Base-by-base conservation (phyloP, 2,113 vertebrate genomes). In the Andinoacara biseriatus region DNA sequence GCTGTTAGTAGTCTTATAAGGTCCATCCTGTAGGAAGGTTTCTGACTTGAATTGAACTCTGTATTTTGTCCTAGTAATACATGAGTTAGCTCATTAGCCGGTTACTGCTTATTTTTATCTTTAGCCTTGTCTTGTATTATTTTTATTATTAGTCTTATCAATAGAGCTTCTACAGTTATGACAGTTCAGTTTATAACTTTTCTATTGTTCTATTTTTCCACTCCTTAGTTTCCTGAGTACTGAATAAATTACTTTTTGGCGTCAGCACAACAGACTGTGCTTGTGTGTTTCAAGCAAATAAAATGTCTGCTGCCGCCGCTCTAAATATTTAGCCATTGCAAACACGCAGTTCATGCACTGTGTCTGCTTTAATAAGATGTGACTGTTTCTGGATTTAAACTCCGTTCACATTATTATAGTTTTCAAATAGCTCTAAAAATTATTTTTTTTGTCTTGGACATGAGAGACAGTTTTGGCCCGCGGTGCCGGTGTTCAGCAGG, bases 291-390 rank as follows among this genome's bases (percentile, higher is more conserved):
- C 82, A 78, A 80, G 83, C 87, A 87, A 88, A 92, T 91, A 89
- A 90, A 90, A 88, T 62, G 59, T 84, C 78, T 77, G 72, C 85
- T 87, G 90, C 85, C 75, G 84, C 87, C 82, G 88, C 80, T 92
- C 89, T 91, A 88, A 89, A 91, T 93, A 93, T 93, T 93, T 92
- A 87, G 84, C 84, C 85, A 75, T 20, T 52, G 78, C 81, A 83
- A 81, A 80, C 85, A 62, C 58, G 72, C 81, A 81, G 87, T 78
- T 82, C 83, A 78, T 89, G 87, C 67, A 72, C 78, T 67, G 78
- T 65, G 74, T 92, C 92, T 62, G n/a, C 76, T 78, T 79, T 90
- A 89, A 93, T 78, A 86, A 59, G 77, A 93, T 74, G 81, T 89
- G 92, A 92, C 91, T 58, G 82, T 61, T 77, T 86, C 88, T 92